Base-by-base conservation (phyloP, 2,888 invertebrate species). In the Notodonta dromedarius region DNA sequence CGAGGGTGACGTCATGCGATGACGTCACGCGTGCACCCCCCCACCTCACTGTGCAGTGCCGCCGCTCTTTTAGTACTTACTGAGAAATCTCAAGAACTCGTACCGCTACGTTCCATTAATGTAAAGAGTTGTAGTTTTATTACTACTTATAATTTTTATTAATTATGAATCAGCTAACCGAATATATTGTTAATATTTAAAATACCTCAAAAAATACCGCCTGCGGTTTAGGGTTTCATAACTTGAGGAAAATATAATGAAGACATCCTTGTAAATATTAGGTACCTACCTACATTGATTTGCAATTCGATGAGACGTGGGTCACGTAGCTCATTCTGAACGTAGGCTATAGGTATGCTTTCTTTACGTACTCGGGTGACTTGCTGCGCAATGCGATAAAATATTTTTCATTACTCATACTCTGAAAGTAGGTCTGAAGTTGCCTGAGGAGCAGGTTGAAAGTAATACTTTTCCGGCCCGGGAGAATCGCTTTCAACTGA, bases 1-100 rank as follows among this genome's bases (percentile, higher is more conserved):
- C 79, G 83, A 35, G 62, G 65, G 72, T 90, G 88, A 91, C 90
- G 91, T 91, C 89, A 91, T 74, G 42, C 58, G n/a, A 66, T 86
- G 86, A 85, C 87, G 87, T 87, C 85, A 86, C 67, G 53, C 51
- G 61, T 73, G 74, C 76, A 69, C 35, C 35, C 35, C 35, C 35
- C 35, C 35, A 5, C 35, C 76, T 77, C 76, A 73, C 74, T 73
- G 70, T 75, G 70, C 72, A 72, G 69, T 4, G 5, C 67, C 63
- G 68, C 63, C 70, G 76, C 76, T 71, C 70, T 76, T 67, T 68
- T 70, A 62, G 76, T 50, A 12, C 24, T 5, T 35, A 53, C 78
- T 68, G 67, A 80, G 80, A 86, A 87, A 65, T 74, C 69, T 85
- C 79, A 77, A 78, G 85, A 87, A 88, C 76, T 82, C 71, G 68